Evolutionary conservation across 2,888 invertebrate species (phyloP), one percentile per base, ranked within the genome.

Genomic region (Melikaiella ostensackeni): DNA sequence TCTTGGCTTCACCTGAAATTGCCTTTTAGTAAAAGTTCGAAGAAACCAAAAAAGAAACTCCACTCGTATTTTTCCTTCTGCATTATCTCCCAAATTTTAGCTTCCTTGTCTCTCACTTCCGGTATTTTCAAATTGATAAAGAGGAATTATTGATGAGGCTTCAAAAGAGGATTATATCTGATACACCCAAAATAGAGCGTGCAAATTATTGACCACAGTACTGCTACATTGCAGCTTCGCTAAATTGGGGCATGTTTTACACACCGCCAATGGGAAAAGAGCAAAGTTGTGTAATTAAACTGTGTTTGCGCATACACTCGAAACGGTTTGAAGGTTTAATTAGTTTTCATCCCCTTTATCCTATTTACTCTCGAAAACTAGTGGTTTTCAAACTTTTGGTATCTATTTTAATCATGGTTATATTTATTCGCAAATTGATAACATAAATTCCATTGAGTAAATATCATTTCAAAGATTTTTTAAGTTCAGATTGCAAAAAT

Each of bases 241-340:
- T 70, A 50, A 70, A 70, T 70, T 50, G 70, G 70, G 46, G 46
- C 70, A 70, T 70, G 70, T 70, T 70, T 24, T 50, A 50, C 70
- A 50, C 46, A 70, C 70, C 50, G 70, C 30, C 27, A 50, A 70
- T 19, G 70, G 30, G 50, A 50, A 50, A 21, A 27, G 70, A 70
- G 70, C 30, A 70, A 70, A 70, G 70, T 70, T 70, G 70, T 50
- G 46, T 70, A 70, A 70, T 70, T 70, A 70, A 70, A 70, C 30
- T 70, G 70, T 70, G 50, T 50, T 70, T 70, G 50, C 30, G 30
- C n/a, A 70, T 50, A 70, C 50, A 70, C 70, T 50, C 50, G n/a
- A 50, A 70, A 33, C 5, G 30, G 50, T 33, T 70, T 70, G 21
- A 70, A 50, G 70, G 30, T 70, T 70, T 70, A 70, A 70, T 70